Evolutionary conservation across 1,140 invertebrate genomes (phyloP).

Genomic region (Drosophila rhopaloa): DNA sequence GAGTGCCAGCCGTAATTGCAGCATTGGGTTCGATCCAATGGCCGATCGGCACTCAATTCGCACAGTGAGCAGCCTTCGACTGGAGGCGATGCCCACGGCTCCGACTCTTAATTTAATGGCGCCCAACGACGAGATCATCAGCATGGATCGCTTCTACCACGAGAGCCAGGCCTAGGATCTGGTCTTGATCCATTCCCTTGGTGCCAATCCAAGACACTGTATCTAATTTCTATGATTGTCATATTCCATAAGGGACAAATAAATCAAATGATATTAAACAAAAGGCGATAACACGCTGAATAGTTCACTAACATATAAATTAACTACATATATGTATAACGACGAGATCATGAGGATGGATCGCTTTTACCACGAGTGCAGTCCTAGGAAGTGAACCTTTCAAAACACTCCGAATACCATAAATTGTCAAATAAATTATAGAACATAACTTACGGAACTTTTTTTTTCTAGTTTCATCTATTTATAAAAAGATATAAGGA

Average conservation of each 20-base stretch:
- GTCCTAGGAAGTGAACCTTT: constrained; percentile 7
- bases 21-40: not conserved
- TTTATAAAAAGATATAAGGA: too few species aligned
- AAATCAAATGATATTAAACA: too few species aligned
- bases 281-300: too few species aligned
- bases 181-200: not conserved
- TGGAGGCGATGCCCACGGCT: not conserved
- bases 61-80: not conserved
- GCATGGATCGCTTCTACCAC: constrained; percentile 42
- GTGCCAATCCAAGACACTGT: not conserved
- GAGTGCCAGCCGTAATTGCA: constrained; percentile 5
- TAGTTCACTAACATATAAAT: too few species aligned
- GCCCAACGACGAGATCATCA: constrained; percentile 42
- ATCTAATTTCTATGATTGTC: not conserved
- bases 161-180: constrained; percentile 53
- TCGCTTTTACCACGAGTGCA: constrained; percentile 53
- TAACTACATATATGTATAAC: constrained; percentile 3
- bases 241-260: too few species aligned
- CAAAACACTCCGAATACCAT: not conserved
- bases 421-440: too few species aligned
- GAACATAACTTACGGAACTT: too few species aligned
- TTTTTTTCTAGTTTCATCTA: too few species aligned
- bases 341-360: constrained; percentile 52
- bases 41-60: constrained; percentile 1
- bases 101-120: constrained; percentile 33